A percentile compares a stretch with the other conserved stretches of the same genome.
These are phyloP conservation scores for Protobothrops flavoviridis DNA, from an alignment of 2,113 vertebrate genomes.

Conservation along the genomic window DNA sequence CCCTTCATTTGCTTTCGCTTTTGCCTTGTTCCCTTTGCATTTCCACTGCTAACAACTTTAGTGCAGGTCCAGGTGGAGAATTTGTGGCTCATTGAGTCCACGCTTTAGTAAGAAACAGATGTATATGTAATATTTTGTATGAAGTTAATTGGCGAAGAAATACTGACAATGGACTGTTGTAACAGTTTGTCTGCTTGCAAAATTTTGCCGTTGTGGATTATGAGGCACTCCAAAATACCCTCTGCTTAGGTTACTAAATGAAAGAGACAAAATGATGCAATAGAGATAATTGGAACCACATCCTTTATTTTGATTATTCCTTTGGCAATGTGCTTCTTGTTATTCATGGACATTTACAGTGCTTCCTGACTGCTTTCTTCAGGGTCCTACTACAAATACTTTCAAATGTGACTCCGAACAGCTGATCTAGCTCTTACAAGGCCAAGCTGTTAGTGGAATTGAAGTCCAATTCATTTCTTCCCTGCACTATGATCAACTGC, in stretches of 20 bases:
- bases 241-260: conserved; percentile 9
- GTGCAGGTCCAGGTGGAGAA: fast-evolving
- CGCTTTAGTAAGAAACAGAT: conserved; percentile 23
- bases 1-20: conserved; percentile 13
- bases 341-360: conserved; percentile 52
- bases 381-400: conserved; percentile 13
- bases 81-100: conserved; percentile 31
- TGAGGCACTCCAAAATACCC: conserved; percentile 34
- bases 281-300: conserved; percentile 34
- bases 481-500: neutral
- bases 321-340: conserved; percentile 43
- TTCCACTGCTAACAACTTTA: neutral
- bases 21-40: neutral
- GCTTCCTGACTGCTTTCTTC: conserved; percentile 50
- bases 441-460: neutral
- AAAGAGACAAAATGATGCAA: conserved; percentile 47
- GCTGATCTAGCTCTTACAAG: neutral
- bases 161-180: conserved; percentile 16
- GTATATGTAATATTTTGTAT: neutral
- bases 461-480: neutral
- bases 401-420: conserved; percentile 14
- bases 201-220: conserved; percentile 44
- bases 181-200: neutral
- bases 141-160: conserved; percentile 30
- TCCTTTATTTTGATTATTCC: conserved; percentile 58